Conservation (phyloP, 2,113 vertebrate species). For the Penelope pileata region DNA sequence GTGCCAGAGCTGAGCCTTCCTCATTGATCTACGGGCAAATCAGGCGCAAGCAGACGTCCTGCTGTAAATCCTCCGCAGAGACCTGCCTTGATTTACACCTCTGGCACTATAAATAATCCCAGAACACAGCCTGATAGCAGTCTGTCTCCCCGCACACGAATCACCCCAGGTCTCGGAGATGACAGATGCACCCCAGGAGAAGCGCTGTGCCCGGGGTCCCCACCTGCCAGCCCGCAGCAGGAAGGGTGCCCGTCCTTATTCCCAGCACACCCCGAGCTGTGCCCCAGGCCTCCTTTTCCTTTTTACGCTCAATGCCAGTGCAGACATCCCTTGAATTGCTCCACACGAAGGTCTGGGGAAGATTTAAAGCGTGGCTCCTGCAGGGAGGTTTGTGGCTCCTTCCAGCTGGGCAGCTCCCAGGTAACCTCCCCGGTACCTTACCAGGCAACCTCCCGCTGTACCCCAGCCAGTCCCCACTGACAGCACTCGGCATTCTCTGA, state of each 20-base stretch:
- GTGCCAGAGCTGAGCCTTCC: constrained; percentile 44
- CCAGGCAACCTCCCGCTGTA: background rate
- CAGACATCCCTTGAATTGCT: background rate
- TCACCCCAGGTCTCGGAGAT: constrained; percentile 31
- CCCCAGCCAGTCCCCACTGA: background rate
- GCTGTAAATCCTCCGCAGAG: constrained; percentile 56
- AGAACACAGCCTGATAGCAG: constrained; percentile 24
- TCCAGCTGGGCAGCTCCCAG: background rate
- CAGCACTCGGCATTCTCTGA: background rate
- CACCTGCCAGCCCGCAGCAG: constrained; percentile 2
- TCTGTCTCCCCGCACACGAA: background rate
- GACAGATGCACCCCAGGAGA: background rate
- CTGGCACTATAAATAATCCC: constrained; percentile 39
- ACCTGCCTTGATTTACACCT: constrained; percentile 40
- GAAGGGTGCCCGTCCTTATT: background rate
- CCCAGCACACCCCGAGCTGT: background rate
- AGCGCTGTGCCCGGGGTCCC: background rate
- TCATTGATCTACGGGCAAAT: constrained; percentile 46
- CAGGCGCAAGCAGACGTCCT: constrained; percentile 29
- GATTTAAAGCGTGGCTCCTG: background rate
- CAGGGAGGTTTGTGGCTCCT: background rate
- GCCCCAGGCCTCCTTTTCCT: background rate
- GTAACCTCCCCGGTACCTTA: no score
- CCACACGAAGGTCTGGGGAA: background rate
- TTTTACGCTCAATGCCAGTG: background rate